Base-by-base conservation (phyloP, 2,113 vertebrate genomes). In the Scortum barcoo region DNA sequence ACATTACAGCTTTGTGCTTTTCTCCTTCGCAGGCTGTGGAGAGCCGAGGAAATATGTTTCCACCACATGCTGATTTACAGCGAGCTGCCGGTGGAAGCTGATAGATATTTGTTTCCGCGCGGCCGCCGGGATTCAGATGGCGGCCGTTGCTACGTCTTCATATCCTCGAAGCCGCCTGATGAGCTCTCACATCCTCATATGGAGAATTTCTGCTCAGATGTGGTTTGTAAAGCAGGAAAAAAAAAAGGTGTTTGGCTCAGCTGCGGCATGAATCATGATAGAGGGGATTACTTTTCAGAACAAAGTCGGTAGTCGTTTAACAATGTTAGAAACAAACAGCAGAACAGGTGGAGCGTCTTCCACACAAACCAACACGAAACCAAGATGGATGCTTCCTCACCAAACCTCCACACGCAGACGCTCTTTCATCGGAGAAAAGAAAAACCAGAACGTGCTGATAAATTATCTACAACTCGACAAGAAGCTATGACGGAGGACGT, bases 51-150 rank as follows among this genome's bases (percentile, higher is more conserved):
- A 88, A 92, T 87, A 76, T 86, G 72, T 88, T 86, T 65, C 81
- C 48, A 44, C 88, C 82, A 51, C 84, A 73, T 78, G 84, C 88
- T 92, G 88, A 91, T 90, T 84, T 90, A 88, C 84, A 68, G 86
- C 74, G 26, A 73, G 89, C 73, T 73, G 80, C 79, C 12, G 77
- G 53, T 40, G 84, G 46, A 67, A 63, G 84, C 84, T 88, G 71
- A 81, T 61, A 62, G 81, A 89, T 86, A 79, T 92, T 85, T 83
- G 74, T 87, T 84, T 82, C 84, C 69, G 20, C 6, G 33, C 50
- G 28, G 81, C 81, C 46, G 77, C 73, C 68, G 67, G 58, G 75
- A 86, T 81, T 89, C 86, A 83, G 81, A 81, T 46, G 84, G 79
- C 38, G 62, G 74, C 83, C 22, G 86, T 61, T 66, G 74, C 81